A percentile compares a stretch with the other conserved stretches of the same genome.
Evolutionary conservation across 2,888 invertebrate species (phyloP).

Genomic region (Alloplasta piceator): DNA sequence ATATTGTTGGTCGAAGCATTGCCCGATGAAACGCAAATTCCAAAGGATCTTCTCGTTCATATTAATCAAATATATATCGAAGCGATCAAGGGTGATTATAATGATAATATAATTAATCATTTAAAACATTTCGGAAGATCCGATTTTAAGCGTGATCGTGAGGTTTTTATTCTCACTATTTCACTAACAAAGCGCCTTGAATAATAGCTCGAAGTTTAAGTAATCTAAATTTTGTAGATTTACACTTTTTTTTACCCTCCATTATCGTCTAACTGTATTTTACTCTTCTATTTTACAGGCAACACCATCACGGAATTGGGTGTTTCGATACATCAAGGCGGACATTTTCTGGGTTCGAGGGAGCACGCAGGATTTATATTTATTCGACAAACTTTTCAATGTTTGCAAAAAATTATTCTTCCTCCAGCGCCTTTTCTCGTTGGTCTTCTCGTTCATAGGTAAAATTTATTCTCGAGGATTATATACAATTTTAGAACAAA

Average conservation of each 20-base stretch:
- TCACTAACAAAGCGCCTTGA: too few relatives aligned
- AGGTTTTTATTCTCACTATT: too few relatives aligned
- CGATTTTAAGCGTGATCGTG: too few relatives aligned
- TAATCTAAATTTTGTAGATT: not conserved
- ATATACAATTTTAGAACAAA: too few relatives aligned
- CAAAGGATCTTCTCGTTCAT: conserved; percentile 90
- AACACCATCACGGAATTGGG: conserved; percentile 89
- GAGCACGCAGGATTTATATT: conserved; percentile 93
- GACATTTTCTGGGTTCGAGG: conserved; percentile 87
- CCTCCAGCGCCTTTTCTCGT: conserved; percentile 91
- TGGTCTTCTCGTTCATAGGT: conserved; percentile 91
- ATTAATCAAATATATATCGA: conserved; percentile 89
- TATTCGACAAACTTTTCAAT: conserved; percentile 91
- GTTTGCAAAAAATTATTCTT: conserved; percentile 89
- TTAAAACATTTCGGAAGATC: too few relatives aligned
- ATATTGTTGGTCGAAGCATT: conserved; percentile 89
- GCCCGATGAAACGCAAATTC: conserved; percentile 86
- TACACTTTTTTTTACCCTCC: not conserved
- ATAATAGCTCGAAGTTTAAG: too few relatives aligned
- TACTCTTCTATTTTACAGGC: conserved; percentile 82
- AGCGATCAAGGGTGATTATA: conserved; percentile 85
- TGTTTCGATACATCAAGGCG: conserved; percentile 87
- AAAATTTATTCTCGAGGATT: conserved; percentile 49
- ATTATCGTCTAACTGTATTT: not conserved
- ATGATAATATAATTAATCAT: too few relatives aligned